phyloP scores from a whole-genome alignment of 2,113 vertebrate species.

The Cheilinus undulatus region DNA sequence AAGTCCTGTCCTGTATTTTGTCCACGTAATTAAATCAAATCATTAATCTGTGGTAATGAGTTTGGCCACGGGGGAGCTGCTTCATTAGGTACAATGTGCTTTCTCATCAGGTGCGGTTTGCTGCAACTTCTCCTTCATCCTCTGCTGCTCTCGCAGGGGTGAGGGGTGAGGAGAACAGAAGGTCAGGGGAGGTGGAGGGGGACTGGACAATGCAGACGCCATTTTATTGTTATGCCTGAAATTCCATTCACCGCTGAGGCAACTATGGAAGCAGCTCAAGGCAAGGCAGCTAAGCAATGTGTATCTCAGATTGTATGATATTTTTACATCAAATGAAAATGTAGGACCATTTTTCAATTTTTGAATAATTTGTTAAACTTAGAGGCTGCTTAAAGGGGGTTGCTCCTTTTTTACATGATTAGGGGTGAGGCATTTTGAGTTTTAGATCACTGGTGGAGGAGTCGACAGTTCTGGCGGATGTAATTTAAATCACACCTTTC shows the following conservation, averaged over 20 bases:
- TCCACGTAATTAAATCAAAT: slow-evolving; percentile 42
- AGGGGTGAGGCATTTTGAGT: too few species aligned
- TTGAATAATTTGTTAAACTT: not conserved
- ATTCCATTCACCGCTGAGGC: slow-evolving; percentile 30
- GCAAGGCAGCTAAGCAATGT: too few species aligned
- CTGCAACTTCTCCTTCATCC: slow-evolving; percentile 10
- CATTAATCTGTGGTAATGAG: slow-evolving; percentile 60
- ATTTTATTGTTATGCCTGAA: slow-evolving; percentile 57
- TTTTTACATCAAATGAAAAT: not conserved
- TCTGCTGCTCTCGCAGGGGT: slow-evolving; percentile 42
- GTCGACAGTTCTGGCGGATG: too few species aligned
- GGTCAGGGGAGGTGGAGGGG: slow-evolving; percentile 42
- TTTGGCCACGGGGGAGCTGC: slow-evolving; percentile 35
- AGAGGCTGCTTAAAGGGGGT: not conserved
- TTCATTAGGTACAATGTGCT: slow-evolving; percentile 54
- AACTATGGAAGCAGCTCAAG: not conserved
- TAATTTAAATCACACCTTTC: too few species aligned
- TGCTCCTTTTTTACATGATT: not conserved
- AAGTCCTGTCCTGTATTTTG: slow-evolving; percentile 26
- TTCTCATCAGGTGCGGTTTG: slow-evolving; percentile 45
- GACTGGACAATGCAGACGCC: not conserved
- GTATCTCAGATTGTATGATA: not conserved
- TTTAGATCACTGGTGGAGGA: too few species aligned
- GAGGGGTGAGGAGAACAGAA: slow-evolving; percentile 48
- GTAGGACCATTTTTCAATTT: too few species aligned